These are phyloP conservation scores for Athrips mouffetella DNA, from an alignment of 2,888 invertebrate species.

Conservation along the genomic window DNA sequence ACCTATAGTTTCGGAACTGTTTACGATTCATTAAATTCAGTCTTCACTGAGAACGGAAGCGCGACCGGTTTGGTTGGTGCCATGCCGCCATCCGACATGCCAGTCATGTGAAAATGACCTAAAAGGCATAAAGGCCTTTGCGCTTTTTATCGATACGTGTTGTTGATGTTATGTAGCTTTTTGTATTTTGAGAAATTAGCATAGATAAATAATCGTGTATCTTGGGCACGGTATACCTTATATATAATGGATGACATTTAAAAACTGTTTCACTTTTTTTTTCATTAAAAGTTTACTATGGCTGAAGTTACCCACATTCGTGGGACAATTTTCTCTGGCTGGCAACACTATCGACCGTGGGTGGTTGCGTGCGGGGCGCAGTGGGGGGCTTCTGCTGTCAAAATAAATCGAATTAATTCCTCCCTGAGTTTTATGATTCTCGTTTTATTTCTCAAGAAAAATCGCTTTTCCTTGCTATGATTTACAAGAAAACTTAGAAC, in stretches of 20 bases:
- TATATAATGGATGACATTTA: too few species aligned
- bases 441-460: conserved; percentile 50
- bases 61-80: neutral
- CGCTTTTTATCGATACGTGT: too few species aligned
- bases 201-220: too few species aligned
- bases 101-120: neutral
- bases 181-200: too few species aligned
- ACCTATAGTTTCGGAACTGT: neutral
- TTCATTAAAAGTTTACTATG: too few species aligned
- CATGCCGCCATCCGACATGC: too few species aligned
- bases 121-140: neutral
- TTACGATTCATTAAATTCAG: neutral
- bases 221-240: too few species aligned
- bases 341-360: conserved; percentile 69
- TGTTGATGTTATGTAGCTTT: too few species aligned
- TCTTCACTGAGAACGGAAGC: neutral
- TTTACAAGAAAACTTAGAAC: conserved; percentile 38
- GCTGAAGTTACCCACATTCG: conserved; percentile 28
- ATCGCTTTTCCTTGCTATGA: conserved; percentile 59
- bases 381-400: conserved; percentile 57
- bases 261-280: too few species aligned
- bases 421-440: conserved; percentile 46
- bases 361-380: conserved; percentile 38
- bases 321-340: conserved; percentile 32
- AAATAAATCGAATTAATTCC: conserved; percentile 52